These are phyloP conservation scores for Carcinoscorpius rotundicauda DNA, from an alignment of 1,140 invertebrate genomes.

Conservation along the genomic window DNA sequence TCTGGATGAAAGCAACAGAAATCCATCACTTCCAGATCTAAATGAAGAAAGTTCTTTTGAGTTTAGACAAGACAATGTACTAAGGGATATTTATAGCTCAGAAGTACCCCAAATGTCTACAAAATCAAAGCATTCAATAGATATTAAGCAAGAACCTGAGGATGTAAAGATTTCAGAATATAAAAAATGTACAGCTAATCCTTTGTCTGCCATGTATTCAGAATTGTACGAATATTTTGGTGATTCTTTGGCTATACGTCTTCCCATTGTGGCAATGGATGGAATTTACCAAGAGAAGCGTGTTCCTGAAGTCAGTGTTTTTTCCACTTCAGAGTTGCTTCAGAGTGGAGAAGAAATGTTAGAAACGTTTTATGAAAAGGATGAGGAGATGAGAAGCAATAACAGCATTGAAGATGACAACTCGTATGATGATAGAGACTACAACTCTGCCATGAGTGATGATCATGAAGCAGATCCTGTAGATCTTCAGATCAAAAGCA, in stretches of 20 bases:
- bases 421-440: constrained; percentile 18
- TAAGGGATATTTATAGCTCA: no score
- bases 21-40: constrained; percentile 1
- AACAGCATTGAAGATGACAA: constrained; percentile 16
- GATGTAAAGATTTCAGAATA: no score
- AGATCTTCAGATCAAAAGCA: constrained; percentile 28
- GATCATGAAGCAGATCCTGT: constrained; percentile 12
- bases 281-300: constrained; percentile 14
- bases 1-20: no score
- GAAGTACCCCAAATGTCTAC: no score
- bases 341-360: constrained; percentile 31
- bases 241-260: constrained; percentile 26
- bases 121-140: no score
- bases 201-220: constrained; percentile 23
- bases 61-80: not conserved
- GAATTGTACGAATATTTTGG: constrained; percentile 32
- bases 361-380: constrained; percentile 25
- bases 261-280: constrained; percentile 20
- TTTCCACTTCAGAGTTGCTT: constrained; percentile 24
- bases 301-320: constrained; percentile 20
- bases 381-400: constrained; percentile 16
- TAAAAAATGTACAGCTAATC: no score
- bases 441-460: constrained; percentile 19
- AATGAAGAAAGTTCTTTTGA: not conserved
- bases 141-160: no score